Evolutionary conservation across 2,113 vertebrate genomes (phyloP).

Genomic region (Vombatus ursinus): DNA sequence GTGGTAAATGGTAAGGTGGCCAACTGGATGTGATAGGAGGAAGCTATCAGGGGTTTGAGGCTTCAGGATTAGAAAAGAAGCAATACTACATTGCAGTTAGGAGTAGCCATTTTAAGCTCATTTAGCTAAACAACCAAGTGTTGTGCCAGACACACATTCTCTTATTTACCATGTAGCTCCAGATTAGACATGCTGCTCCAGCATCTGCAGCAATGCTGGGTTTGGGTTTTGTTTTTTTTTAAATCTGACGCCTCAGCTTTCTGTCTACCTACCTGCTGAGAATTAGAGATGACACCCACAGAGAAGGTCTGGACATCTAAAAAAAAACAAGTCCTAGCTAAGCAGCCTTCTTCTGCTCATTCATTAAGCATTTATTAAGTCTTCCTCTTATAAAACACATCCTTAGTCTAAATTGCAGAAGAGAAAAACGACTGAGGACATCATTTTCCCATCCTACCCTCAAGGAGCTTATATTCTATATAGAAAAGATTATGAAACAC

Average conservation of each 20-base stretch:
- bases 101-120: not conserved
- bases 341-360: fast-evolving
- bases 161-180: fast-evolving
- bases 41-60: not conserved
- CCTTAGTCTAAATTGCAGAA: fast-evolving
- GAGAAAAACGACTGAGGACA: not conserved
- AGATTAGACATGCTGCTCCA: not conserved
- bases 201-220: not conserved
- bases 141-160: not conserved
- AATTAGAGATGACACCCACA: not conserved
- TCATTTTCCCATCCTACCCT: not conserved
- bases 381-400: not conserved
- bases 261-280: not conserved
- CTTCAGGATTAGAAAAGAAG: not conserved
- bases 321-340: fast-evolving
- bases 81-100: not conserved
- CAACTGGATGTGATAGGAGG: not conserved
- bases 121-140: not conserved
- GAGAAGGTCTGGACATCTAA: not conserved
- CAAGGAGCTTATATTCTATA: fast-evolving
- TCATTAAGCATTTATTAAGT: not conserved
- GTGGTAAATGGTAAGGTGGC: not conserved
- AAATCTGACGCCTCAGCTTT: not conserved
- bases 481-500: not conserved
- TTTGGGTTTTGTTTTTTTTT: not conserved